phyloP scores from a whole-genome alignment of 2,888 invertebrate species.

The Drosophila phalerata region DNA sequence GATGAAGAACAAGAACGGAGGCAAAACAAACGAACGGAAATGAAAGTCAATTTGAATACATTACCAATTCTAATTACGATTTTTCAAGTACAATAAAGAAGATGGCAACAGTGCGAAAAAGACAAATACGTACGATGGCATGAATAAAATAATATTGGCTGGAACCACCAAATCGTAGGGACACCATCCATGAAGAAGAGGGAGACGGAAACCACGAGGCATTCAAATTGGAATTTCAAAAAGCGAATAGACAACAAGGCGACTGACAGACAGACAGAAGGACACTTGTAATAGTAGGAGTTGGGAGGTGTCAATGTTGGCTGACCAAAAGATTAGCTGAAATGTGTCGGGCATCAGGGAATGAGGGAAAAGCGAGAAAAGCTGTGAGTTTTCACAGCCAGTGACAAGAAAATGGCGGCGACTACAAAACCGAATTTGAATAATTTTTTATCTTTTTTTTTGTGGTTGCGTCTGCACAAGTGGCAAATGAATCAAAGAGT shows the following conservation, averaged over 20 bases:
- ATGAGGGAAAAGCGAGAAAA: constrained; percentile 19
- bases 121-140: constrained; percentile 68
- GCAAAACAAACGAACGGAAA: constrained; percentile 75
- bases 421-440: constrained; percentile 69
- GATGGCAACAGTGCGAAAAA: constrained; percentile 45
- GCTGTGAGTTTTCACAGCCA: constrained; percentile 76
- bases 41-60: constrained; percentile 82
- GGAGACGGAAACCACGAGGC: constrained; percentile 56
- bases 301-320: constrained; percentile 39
- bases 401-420: constrained; percentile 73
- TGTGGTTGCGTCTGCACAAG: constrained; percentile 46
- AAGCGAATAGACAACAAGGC: constrained; percentile 68
- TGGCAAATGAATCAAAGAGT: constrained; percentile 63
- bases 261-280: constrained; percentile 1
- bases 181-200: background rate
- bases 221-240: constrained; percentile 80
- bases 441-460: constrained; percentile 48
- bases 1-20: constrained; percentile 55
- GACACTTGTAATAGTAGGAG: background rate
- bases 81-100: constrained; percentile 74
- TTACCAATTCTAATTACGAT: constrained; percentile 82
- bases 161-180: constrained; percentile 39
- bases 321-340: constrained; percentile 77
- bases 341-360: constrained; percentile 29
- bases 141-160: constrained; percentile 78